Percentiles rank a stretch among this genome's conserved stretches.
Conservation (phyloP, 2,113 vertebrate genomes). For the Uria lomvia region DNA sequence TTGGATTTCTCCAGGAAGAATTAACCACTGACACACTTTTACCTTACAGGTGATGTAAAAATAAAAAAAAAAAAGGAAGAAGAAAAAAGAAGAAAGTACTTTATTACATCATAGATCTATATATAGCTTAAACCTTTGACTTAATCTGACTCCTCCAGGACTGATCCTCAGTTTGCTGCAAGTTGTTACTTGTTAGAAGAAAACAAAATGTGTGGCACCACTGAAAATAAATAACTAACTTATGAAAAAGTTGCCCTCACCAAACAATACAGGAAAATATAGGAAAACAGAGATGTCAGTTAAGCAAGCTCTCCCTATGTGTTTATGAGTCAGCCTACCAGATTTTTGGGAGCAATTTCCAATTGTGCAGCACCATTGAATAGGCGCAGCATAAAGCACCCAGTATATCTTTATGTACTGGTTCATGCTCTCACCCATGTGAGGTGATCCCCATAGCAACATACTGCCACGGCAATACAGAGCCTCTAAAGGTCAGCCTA, state of each 20-base stretch:
- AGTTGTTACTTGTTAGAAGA: neutral
- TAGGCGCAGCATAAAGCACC: neutral
- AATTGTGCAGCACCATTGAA: neutral
- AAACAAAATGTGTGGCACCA: neutral
- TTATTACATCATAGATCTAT: neutral
- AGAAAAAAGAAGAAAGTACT: neutral
- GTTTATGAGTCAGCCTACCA: neutral
- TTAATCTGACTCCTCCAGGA: neutral
- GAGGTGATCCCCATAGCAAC: conserved; percentile 54
- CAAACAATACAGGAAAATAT: neutral
- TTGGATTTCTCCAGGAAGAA: conserved; percentile 12
- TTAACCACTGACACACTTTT: neutral
- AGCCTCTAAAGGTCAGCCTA: conserved; percentile 42
- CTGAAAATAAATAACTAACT: neutral
- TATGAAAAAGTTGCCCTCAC: neutral
- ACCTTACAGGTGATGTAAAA: neutral
- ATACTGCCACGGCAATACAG: neutral
- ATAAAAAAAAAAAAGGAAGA: neutral
- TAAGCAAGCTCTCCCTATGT: neutral
- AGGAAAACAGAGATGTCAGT: neutral
- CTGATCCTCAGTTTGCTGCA: neutral
- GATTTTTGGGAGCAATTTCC: neutral
- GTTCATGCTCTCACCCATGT: neutral
- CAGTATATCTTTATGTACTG: neutral
- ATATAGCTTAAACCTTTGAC: neutral